These are phyloP conservation scores for Psittacula cyanocephala DNA, from an alignment of 2,113 vertebrate species.

Conservation along the genomic window DNA sequence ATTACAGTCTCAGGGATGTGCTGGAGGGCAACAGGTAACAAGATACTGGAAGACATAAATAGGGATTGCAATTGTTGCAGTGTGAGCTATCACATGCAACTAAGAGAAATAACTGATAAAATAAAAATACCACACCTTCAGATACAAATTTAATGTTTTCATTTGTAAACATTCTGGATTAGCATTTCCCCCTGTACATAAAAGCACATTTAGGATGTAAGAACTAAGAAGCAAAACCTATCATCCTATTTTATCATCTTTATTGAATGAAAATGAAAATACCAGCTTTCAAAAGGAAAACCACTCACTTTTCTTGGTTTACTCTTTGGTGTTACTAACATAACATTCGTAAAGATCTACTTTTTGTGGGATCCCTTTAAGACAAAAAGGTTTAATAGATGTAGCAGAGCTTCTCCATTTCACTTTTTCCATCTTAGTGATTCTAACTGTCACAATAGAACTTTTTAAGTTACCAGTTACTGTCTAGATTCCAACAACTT, in stretches of 20 bases:
- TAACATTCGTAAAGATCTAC: neutral
- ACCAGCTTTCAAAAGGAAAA: neutral
- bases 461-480: neutral
- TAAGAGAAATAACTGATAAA: neutral
- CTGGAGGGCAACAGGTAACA: neutral
- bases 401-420: neutral
- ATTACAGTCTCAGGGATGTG: neutral
- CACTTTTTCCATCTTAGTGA: neutral
- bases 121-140: neutral
- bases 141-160: neutral
- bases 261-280: neutral
- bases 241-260: neutral
- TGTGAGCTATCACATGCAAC: neutral
- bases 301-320: neutral
- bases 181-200: neutral
- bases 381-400: neutral
- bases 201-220: neutral
- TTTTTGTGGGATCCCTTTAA: neutral
- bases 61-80: neutral
- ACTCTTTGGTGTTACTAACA: neutral
- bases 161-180: neutral
- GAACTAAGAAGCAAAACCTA: neutral
- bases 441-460: neutral
- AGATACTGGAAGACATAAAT: neutral
- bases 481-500: neutral